These are phyloP conservation scores for Crioceris asparagi DNA, from an alignment of 2,888 invertebrate genomes.

Conservation along the genomic window DNA sequence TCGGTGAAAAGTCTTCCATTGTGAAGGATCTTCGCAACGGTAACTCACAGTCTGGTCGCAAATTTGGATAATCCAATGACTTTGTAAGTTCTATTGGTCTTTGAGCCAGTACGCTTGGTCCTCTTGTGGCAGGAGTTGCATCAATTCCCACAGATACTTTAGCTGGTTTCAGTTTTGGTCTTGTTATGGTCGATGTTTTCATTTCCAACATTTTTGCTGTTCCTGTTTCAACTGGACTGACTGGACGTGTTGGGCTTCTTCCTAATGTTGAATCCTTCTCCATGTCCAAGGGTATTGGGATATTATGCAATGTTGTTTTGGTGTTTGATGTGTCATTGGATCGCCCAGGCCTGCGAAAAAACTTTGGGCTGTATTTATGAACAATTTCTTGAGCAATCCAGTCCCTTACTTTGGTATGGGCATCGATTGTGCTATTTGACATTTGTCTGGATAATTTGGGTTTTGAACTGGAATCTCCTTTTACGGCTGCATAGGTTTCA, in stretches of 20 bases:
- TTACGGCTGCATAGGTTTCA: slow-evolving; percentile 42
- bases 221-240: slow-evolving; percentile 26
- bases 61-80: slow-evolving; percentile 41
- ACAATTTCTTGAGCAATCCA: slow-evolving; percentile 77
- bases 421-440: slow-evolving; percentile 72
- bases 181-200: slow-evolving; percentile 26
- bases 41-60: slow-evolving; percentile 18
- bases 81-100: slow-evolving; percentile 66
- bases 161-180: slow-evolving; percentile 40
- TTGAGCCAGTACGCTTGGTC: slow-evolving; percentile 61
- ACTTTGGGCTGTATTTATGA: slow-evolving; percentile 58
- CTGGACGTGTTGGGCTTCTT: slow-evolving; percentile 34
- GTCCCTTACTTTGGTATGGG: slow-evolving; percentile 75
- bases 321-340: slow-evolving; percentile 25
- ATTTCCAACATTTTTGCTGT: slow-evolving; percentile 19
- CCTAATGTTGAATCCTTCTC: slow-evolving; percentile 30
- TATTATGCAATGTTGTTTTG: slow-evolving; percentile 22
- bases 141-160: slow-evolving; percentile 70
- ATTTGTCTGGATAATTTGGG: slow-evolving; percentile 60
- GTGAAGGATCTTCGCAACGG: slow-evolving; percentile 40
- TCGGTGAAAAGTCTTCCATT: slow-evolving; percentile 35
- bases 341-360: slow-evolving; percentile 41
- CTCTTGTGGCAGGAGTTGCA: slow-evolving; percentile 65
- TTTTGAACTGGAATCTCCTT: slow-evolving; percentile 46
- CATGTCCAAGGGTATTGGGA: slow-evolving; percentile 14